Base-by-base conservation (phyloP, 2,113 vertebrate species). In the Eolophus roseicapilla region DNA sequence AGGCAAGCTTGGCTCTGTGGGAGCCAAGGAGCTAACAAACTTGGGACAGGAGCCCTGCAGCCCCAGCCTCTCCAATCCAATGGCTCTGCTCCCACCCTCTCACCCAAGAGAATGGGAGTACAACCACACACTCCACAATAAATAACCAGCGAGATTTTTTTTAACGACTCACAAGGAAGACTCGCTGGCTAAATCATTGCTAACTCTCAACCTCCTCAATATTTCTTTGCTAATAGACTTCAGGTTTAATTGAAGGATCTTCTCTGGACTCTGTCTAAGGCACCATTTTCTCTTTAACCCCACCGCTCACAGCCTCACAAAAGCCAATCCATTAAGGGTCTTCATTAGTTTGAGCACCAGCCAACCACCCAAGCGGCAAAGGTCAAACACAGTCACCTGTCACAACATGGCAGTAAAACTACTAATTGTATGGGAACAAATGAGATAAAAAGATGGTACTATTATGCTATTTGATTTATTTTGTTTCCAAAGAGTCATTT, bases 311-410 rank as follows among this genome's bases (percentile, higher is more conserved):
- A 96, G 97, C 88, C 91, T 97, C 96, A 96, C 96, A 97, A 95
- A 98, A 98, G 97, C 97, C 97, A 98, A 98, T 98, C 98, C 97
- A 98, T 98, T 98, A 97, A 97, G 97, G 97, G 98, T 98, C 98
- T 98, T 98, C 98, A 98, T 98, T 98, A 98, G 97, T 98, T 97
- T 98, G 97, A 98, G 96, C 97, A 98, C 97, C 97, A 97, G 98
- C 96, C 97, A 98, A 94, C 97, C 97, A 98, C 97, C 98, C 97
- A 98, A 98, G 97, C 98, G 97, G 97, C 97, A 98, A 98, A 98
- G 98, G 98, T 98, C 98, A 98, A 98, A 98, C 97, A 98, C 97
- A 98, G 97, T 98, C 97, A 98, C 97, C 97, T 98, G 98, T 98
- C 98, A 98, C 97, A 98, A 98, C 97, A 98, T 97, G 97, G 98